phyloP scores from a whole-genome alignment of 1,140 invertebrate species.

The Hyles vespertilio region DNA sequence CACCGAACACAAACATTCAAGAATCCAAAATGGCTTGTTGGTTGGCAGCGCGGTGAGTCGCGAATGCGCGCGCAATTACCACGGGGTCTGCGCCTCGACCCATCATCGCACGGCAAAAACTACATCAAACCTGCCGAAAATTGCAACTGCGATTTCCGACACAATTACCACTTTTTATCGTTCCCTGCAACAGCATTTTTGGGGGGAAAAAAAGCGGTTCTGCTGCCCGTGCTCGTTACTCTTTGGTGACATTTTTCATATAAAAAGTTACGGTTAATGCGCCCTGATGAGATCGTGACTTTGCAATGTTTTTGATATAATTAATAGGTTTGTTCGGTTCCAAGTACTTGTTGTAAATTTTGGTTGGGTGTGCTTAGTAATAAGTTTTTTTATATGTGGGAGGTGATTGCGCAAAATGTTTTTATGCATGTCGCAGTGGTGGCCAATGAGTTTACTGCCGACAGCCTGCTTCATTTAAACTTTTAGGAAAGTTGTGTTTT shows the following conservation, averaged over 20 bases:
- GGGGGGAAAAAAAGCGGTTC: conserved; percentile 21
- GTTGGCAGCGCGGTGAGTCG: conserved; percentile 21
- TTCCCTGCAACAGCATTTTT: conserved; percentile 34
- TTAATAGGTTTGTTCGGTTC: too few relatives aligned
- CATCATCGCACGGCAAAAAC: conserved; percentile 30
- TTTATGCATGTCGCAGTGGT: too few relatives aligned
- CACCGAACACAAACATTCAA: conserved; percentile 1
- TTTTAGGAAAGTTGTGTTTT: too few relatives aligned
- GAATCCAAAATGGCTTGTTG: conserved; percentile 2
- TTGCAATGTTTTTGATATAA: too few relatives aligned
- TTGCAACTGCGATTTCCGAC: conserved; percentile 44
- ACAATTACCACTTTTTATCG: conserved; percentile 54
- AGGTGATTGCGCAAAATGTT: too few relatives aligned
- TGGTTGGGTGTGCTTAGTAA: too few relatives aligned
- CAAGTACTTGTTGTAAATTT: too few relatives aligned
- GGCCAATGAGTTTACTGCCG: too few relatives aligned
- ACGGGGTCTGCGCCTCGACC: conserved; percentile 24
- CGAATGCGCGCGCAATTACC: conserved; percentile 34
- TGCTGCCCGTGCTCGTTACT: background rate
- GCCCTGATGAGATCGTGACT: too few relatives aligned
- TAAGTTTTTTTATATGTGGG: too few relatives aligned
- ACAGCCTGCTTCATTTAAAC: too few relatives aligned
- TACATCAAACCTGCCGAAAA: conserved; percentile 36
- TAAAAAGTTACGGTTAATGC: background rate
- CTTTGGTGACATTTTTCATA: background rate